Evolutionary conservation across 2,888 invertebrate genomes (phyloP), one percentile per base, ranked within the genome.

Genomic region (Tipula unca): DNA sequence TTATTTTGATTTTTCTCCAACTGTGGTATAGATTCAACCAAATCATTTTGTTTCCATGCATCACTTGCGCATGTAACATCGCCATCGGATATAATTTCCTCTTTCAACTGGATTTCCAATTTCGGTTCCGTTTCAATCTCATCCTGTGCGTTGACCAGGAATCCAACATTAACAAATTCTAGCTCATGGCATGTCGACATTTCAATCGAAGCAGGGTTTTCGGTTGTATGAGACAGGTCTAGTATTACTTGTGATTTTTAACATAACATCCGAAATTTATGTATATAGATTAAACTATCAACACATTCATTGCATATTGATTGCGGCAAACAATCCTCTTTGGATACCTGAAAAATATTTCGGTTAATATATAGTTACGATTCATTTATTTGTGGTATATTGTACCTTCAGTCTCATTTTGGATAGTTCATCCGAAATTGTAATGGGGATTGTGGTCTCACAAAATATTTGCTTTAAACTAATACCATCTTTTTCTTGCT

Each of bases 281-380:
- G 84, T 14, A 84, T 84, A 20, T 84, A 32, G 1, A 54, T 6
- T 17, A 86, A 86, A 35, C 48, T 69, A 10, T 85, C 85, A 6
- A 54, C n/a, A 36, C 86, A 86, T n/a, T 86, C 84, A 6, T 20
- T n/a, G 29, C 86, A 86, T 4, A 86, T 85, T n/a, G 69, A 82
- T 20, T 86, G 86, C 2, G 86, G 86, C 1, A 86, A 42, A 2
- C 85, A 85, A 85, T 86, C 86, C 36, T 86, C 82, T 29, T 82
- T 25, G 3, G 29, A 10, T 32, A 86, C 85, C 86, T 86, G 42
- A 20, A 54, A 54, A 36, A 82, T n/a, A 10, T 83, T n/a, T 10
- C 10, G 10, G 25, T 82, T n/a, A 82, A 82, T 5, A n/a, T 13
- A 69, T 13, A 69, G 5, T 69, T 82, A 10, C 10, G 32, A 17